These are phyloP conservation scores for Anastatus disparis DNA, from an alignment of 1,140 invertebrate species.

Conservation along the genomic window DNA sequence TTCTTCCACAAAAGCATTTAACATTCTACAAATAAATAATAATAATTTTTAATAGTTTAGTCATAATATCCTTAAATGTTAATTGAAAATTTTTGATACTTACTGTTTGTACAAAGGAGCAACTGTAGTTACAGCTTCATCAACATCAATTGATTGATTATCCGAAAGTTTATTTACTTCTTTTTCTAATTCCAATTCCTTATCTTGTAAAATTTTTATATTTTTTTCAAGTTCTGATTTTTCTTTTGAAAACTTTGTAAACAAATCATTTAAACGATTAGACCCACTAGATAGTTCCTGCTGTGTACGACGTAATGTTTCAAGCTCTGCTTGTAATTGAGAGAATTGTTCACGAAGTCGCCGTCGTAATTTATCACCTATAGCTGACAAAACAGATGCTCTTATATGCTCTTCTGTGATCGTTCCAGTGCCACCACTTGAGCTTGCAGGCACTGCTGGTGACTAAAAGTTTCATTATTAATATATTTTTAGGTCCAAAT, in stretches of 20 bases:
- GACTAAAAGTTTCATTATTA: slow-evolving; percentile 51
- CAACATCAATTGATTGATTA: slow-evolving; percentile 87
- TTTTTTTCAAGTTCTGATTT: slow-evolving; percentile 87
- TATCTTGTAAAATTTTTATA: slow-evolving; percentile 83
- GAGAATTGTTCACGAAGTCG: slow-evolving; percentile 89
- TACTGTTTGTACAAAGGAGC: slow-evolving; percentile 96
- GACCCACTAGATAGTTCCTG: slow-evolving; percentile 90
- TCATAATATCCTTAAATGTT: neutral
- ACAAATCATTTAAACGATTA: slow-evolving; percentile 82
- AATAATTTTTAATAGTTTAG: slow-evolving; percentile 5
- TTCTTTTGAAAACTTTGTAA: slow-evolving; percentile 85
- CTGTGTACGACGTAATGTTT: slow-evolving; percentile 88
- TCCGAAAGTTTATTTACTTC: slow-evolving; percentile 82
- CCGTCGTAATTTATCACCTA: slow-evolving; percentile 92
- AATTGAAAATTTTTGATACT: slow-evolving; percentile 51
- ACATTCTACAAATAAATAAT: slow-evolving; percentile 71
- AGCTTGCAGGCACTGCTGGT: slow-evolving; percentile 64
- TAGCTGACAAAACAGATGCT: slow-evolving; percentile 91
- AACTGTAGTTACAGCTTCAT: slow-evolving; percentile 96
- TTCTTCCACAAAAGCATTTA: slow-evolving; percentile 97
- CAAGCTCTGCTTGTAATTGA: slow-evolving; percentile 90
- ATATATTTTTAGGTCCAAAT: no score
- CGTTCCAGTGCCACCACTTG: slow-evolving; percentile 74
- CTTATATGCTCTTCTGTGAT: slow-evolving; percentile 96
- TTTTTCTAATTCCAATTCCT: slow-evolving; percentile 86